Base-by-base conservation (phyloP, 1,140 invertebrate genomes). In the Homarus americanus region DNA sequence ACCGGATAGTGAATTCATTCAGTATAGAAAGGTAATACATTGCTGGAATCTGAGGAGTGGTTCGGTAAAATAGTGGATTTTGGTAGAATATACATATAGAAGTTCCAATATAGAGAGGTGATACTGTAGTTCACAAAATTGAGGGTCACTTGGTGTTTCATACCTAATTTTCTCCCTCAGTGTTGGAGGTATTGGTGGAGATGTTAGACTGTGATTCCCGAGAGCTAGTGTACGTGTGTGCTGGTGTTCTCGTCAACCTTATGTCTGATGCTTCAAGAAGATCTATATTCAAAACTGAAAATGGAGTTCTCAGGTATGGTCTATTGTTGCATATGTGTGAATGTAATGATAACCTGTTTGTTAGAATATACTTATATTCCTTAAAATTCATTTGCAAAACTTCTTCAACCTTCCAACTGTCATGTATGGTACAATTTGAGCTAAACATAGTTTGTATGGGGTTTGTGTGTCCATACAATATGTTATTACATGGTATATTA, bases 161-260 rank as follows among this genome's bases (percentile, higher is more conserved):
- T 87, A 28, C 69, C 78, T 82, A 87, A 82, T 92, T 41, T 80
- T 80, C 94, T 94, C 66, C 36, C 32, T 1, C 93, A 96, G 95
- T 95, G 87, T 93, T 95, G 88, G 94, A 94, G 78, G 94, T 95
- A 84, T 93, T 96, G 90, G 94, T 95, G 3, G 94, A 94, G 36
- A 94, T 95, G 93, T 93, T 96, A 82, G 94, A 95, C 88, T 94
- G 95, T 28, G 95, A 95, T 44, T 95, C 95, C 92, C 93, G 94
- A 87, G 95, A 96, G 80, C 93, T 96, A 3, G 94, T 96, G 4
- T 95, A 95, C 93, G 95, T 96, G 12, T 95, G 96, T 15, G 95
- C 95, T 92, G 96, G 96, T 28, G 96, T 96, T n/a, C 95, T 96
- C 32, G 96, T 96, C 69, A 96, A 96, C 93, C 94, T 96, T 83